phyloP scores from a whole-genome alignment of 2,113 vertebrate genomes.

The Zootoca vivipara region DNA sequence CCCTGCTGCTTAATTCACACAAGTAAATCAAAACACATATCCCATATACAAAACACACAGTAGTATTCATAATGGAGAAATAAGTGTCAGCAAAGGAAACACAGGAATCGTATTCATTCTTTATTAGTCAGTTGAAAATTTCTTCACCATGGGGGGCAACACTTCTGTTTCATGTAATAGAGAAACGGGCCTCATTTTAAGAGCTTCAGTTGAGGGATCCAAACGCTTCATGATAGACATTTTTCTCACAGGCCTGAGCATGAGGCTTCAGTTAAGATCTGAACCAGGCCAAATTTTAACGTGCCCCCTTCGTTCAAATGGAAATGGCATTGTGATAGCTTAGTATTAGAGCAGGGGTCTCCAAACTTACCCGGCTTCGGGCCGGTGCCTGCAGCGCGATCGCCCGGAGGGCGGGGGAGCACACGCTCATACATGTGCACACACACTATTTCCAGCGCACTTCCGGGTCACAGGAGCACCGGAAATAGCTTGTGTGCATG shows the following conservation, averaged over 20 bases:
- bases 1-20: too few relatives aligned
- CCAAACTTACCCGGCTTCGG: too few relatives aligned
- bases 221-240: background rate
- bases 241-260: background rate
- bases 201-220: background rate
- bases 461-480: too few relatives aligned
- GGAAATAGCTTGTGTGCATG: too few relatives aligned
- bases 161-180: background rate
- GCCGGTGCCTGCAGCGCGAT: too few relatives aligned
- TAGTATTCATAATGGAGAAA: background rate
- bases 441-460: too few relatives aligned
- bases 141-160: background rate
- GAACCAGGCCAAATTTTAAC: background rate
- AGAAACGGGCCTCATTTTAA: background rate
- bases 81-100: background rate
- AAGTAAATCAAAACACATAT: background rate
- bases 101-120: too few relatives aligned
- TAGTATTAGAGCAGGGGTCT: too few relatives aligned
- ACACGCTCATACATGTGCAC: too few relatives aligned
- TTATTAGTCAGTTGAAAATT: background rate
- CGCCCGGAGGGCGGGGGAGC: too few relatives aligned
- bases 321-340: background rate
- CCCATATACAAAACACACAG: too few relatives aligned
- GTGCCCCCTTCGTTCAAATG: background rate
- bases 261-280: background rate